Evolutionary conservation across 2,113 vertebrate species (phyloP).

Genomic region (Odocoileus hemionus): DNA sequence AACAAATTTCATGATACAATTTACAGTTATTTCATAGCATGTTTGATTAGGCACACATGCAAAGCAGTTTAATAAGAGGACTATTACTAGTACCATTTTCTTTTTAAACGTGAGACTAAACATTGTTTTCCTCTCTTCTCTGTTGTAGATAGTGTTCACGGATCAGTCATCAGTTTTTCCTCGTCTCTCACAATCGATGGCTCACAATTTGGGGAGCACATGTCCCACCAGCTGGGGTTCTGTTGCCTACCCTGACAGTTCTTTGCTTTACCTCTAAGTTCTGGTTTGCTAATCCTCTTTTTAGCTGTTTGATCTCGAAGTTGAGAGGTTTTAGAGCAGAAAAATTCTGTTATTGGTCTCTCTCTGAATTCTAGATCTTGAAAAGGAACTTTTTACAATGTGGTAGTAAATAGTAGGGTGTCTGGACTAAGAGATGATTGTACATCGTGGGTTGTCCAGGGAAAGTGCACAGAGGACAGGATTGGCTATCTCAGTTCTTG

Average conservation of each 20-base stretch:
- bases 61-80: background rate
- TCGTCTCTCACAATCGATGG: background rate
- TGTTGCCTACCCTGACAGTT: background rate
- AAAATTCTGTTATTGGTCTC: background rate
- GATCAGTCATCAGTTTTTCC: background rate
- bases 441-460: background rate
- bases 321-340: background rate
- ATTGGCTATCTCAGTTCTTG: background rate
- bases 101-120: background rate
- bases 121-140: background rate
- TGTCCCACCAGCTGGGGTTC: background rate
- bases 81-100: background rate
- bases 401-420: background rate
- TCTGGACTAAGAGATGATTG: background rate
- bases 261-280: background rate
- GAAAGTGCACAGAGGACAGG: background rate
- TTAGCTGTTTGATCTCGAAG: background rate
- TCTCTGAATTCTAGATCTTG: background rate
- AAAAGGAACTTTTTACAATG: background rate
- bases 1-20: background rate
- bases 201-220: background rate
- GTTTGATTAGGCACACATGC: constrained; percentile 9
- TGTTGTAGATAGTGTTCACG: background rate
- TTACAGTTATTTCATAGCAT: background rate
- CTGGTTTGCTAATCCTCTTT: background rate